These are phyloP conservation scores for Frankliniella intonsa DNA, from an alignment of 2,888 invertebrate species.

Conservation along the genomic window DNA sequence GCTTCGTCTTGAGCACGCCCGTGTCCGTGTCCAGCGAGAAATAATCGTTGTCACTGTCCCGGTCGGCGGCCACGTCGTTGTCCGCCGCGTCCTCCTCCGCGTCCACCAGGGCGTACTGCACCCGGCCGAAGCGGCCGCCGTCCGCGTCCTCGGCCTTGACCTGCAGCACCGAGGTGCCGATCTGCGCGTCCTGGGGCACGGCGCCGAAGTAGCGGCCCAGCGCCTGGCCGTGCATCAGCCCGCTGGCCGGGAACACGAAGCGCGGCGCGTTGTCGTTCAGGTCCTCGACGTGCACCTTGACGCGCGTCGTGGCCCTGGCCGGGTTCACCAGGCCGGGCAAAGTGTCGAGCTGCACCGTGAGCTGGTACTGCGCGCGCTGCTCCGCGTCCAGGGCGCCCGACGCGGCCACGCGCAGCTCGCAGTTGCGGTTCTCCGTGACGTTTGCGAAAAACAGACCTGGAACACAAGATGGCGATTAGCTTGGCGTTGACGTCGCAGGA, in stretches of 20 bases:
- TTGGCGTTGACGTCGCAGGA: too few relatives aligned
- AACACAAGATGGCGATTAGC: conserved; percentile 38
- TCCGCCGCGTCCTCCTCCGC: conserved; percentile 47
- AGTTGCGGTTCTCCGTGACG: conserved; percentile 74
- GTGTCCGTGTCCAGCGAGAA: conserved; percentile 69
- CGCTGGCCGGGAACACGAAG: conserved; percentile 68
- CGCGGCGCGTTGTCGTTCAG: conserved; percentile 85
- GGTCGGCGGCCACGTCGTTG: conserved; percentile 46
- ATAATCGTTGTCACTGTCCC: conserved; percentile 54
- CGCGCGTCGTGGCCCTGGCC: conserved; percentile 63
- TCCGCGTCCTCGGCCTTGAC: conserved; percentile 85
- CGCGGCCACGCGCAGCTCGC: conserved; percentile 68
- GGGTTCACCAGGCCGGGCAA: conserved; percentile 76
- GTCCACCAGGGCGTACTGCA: conserved; percentile 59
- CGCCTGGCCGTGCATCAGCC: conserved; percentile 50
- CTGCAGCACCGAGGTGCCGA: conserved; percentile 72
- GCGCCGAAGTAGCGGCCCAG: conserved; percentile 65
- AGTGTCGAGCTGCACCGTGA: conserved; percentile 73
- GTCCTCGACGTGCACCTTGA: conserved; percentile 78
- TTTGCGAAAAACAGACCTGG: conserved; percentile 66
- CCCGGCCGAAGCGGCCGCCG: conserved; percentile 73
- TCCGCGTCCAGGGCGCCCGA: conserved; percentile 71
- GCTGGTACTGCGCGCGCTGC: conserved; percentile 62
- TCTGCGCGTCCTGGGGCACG: conserved; percentile 62
- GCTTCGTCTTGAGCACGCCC: conserved; percentile 70